These are phyloP conservation scores for Troilus luridus DNA, from an alignment of 2,888 invertebrate genomes.

Conservation along the genomic window DNA sequence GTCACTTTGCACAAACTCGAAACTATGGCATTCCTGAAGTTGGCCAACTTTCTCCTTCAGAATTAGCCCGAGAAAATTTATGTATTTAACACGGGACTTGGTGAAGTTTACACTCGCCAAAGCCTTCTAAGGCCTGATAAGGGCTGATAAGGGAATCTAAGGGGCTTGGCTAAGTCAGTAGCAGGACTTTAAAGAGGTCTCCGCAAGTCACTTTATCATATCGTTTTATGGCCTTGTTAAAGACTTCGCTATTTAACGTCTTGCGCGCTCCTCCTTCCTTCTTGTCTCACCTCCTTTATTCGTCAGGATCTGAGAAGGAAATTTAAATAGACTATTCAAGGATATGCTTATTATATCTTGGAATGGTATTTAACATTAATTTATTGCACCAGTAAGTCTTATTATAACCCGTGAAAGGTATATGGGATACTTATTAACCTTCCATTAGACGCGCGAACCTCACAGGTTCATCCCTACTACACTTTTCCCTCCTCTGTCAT, in stretches of 20 bases:
- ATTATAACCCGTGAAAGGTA: no score
- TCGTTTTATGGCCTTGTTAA: constrained; percentile 11
- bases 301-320: neutral
- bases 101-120: constrained; percentile 41
- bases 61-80: constrained; percentile 34
- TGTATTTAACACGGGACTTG: constrained; percentile 42
- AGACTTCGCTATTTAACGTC: neutral
- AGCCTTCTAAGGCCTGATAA: constrained; percentile 19
- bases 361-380: no score
- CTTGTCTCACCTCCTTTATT: neutral
- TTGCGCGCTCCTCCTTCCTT: neutral
- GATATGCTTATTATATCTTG: neutral
- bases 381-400: no score
- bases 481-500: no score
- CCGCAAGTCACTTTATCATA: constrained; percentile 32
- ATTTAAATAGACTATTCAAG: neutral
- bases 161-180: neutral
- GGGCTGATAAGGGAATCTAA: neutral
- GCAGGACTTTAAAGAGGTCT: constrained; percentile 38
- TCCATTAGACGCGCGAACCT: no score
- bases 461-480: no score
- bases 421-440: no score
- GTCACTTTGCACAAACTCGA: neutral
- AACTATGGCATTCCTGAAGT: constrained; percentile 40
- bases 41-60: neutral